Evolutionary conservation across 2,888 invertebrate genomes (phyloP).

Genomic region (Hetaerina titia): DNA sequence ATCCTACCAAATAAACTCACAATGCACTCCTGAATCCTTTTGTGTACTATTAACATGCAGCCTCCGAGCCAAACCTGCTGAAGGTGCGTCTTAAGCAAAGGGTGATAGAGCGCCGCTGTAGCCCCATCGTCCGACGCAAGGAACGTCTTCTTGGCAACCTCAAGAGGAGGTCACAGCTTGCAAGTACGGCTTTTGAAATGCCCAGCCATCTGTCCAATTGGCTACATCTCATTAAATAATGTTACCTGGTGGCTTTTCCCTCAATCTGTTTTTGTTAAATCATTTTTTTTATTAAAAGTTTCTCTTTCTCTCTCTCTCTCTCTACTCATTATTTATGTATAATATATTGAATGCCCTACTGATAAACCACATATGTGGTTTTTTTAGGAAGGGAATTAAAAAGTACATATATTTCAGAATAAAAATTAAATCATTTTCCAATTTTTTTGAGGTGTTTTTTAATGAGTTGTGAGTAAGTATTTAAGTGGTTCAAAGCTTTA

Average conservation of each 20-base stretch:
- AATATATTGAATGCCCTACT: background rate
- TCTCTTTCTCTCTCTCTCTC: background rate
- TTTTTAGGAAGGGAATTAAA: background rate
- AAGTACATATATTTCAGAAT: background rate
- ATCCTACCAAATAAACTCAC: conserved; percentile 35
- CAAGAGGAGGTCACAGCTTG: conserved; percentile 85
- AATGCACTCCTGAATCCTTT: conserved; percentile 3
- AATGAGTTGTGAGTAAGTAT: background rate
- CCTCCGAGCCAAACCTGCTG: conserved; percentile 97
- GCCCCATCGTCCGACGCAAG: conserved; percentile 92
- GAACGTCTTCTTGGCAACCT: conserved; percentile 86
- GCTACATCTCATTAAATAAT: background rate
- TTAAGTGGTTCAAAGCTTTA: background rate
- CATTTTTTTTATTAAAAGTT: background rate
- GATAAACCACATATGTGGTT: background rate
- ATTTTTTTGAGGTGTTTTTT: background rate
- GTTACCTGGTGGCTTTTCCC: background rate
- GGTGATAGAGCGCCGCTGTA: conserved; percentile 96
- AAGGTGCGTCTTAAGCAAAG: conserved; percentile 96
- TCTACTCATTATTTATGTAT: background rate
- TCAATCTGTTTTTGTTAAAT: background rate
- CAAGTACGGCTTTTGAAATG: conserved; percentile 77
- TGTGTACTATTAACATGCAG: conserved; percentile 77
- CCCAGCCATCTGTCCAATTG: background rate
- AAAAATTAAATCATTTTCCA: background rate